Conservation (phyloP, 1,140 invertebrate genomes). For the Hypsibius dujardini region DNA sequence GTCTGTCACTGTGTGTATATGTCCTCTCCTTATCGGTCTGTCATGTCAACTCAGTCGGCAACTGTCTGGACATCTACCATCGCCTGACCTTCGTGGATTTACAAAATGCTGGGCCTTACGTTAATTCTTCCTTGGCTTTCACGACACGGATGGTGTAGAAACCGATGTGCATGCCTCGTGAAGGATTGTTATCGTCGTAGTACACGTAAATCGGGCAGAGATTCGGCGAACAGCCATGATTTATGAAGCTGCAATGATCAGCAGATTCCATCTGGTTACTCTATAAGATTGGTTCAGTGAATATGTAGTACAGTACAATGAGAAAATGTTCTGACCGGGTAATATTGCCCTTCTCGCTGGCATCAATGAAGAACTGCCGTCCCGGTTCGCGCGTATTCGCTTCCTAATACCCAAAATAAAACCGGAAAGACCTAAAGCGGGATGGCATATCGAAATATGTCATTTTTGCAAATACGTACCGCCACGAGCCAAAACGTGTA, state of each 20-base stretch:
- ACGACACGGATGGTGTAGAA: not conserved
- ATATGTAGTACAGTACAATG: no score
- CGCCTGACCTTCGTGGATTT: no score
- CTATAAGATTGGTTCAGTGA: no score
- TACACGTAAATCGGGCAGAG: slow-evolving; percentile 72
- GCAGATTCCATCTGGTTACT: no score
- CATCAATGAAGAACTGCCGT: not conserved
- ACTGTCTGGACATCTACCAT: no score
- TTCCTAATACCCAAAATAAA: no score
- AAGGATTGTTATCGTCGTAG: slow-evolving; percentile 37
- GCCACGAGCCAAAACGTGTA: not conserved
- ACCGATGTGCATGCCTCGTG: not conserved
- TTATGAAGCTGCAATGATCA: slow-evolving; percentile 52
- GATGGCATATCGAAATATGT: no score
- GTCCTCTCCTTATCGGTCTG: no score
- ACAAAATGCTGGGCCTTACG: not conserved
- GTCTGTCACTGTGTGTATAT: no score
- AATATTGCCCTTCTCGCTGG: not conserved
- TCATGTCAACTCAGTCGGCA: no score
- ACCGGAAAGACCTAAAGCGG: no score
- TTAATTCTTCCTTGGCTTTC: not conserved
- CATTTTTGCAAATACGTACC: not conserved
- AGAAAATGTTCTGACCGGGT: not conserved
- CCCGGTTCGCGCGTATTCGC: no score
- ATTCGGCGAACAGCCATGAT: slow-evolving; percentile 81